phyloP scores from a whole-genome alignment of 1,140 invertebrate genomes.

The Scaptomyza montana region DNA sequence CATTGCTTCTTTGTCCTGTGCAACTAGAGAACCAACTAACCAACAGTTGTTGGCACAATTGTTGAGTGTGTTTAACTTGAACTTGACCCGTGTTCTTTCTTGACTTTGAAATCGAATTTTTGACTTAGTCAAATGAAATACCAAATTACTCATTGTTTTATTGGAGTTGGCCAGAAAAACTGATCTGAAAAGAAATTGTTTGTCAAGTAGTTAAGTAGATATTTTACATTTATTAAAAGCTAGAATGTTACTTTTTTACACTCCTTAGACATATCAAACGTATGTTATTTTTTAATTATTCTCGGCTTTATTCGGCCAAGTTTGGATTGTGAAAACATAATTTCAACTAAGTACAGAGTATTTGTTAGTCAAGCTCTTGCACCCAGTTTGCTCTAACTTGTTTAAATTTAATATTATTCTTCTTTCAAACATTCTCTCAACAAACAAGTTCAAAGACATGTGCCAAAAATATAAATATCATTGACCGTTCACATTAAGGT shows the following conservation, averaged over 20 bases:
- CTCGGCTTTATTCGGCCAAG: too few species aligned
- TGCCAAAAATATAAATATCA: constrained; percentile 6
- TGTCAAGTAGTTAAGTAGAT: neutral
- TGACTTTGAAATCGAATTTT: too few species aligned
- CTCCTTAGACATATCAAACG: too few species aligned
- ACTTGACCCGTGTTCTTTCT: constrained; percentile 30
- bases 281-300: too few species aligned
- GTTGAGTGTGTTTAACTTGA: constrained; percentile 24
- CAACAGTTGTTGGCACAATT: constrained; percentile 17
- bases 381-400: neutral
- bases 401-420: neutral
- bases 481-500: constrained; percentile 8
- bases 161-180: neutral
- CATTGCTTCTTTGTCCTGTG: neutral
- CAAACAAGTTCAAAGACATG: constrained; percentile 9
- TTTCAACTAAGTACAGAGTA: neutral
- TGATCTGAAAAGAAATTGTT: neutral
- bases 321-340: too few species aligned
- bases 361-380: neutral
- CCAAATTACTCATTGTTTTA: too few species aligned
- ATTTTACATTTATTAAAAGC: too few species aligned
- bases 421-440: neutral
- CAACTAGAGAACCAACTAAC: constrained; percentile 4
- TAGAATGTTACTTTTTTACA: too few species aligned
- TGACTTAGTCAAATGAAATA: too few species aligned